Conservation (phyloP, 2,113 vertebrate species). For the Physeter macrocephalus region DNA sequence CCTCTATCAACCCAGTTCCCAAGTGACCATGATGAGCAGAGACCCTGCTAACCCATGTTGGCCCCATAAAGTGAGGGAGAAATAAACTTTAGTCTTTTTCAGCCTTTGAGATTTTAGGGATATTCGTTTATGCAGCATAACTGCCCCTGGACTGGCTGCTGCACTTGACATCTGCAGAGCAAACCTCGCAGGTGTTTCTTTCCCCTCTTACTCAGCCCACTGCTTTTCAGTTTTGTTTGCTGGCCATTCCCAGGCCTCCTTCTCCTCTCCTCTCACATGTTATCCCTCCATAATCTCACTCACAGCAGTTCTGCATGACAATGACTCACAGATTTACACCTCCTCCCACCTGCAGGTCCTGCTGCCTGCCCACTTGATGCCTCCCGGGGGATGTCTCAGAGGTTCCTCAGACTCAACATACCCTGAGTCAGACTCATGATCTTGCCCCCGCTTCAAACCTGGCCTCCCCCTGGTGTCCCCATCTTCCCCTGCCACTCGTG, state of each 20-base stretch:
- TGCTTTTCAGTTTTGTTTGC: not conserved
- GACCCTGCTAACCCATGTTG: not conserved
- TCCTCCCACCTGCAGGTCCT: not conserved
- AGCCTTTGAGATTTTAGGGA: not conserved
- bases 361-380: not conserved
- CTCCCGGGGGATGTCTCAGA: not conserved
- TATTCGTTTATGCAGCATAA: not conserved
- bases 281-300: not conserved
- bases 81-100: not conserved
- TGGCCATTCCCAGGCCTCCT: not conserved
- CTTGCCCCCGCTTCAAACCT: not conserved
- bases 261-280: too few species aligned
- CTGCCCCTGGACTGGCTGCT: not conserved
- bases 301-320: not conserved
- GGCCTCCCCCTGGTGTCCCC: not conserved
- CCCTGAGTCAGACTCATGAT: not conserved
- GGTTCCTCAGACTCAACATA: not conserved
- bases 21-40: not conserved
- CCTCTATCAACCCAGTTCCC: not conserved
- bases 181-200: not conserved
- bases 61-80: not conserved
- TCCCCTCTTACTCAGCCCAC: not conserved
- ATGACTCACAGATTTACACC: not conserved
- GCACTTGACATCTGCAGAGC: not conserved
- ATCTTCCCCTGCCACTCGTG: not conserved